A percentile compares a stretch with the other conserved stretches of the same genome.
Evolutionary conservation across 2,113 vertebrate genomes (phyloP).

Genomic region (Poecile atricapillus): DNA sequence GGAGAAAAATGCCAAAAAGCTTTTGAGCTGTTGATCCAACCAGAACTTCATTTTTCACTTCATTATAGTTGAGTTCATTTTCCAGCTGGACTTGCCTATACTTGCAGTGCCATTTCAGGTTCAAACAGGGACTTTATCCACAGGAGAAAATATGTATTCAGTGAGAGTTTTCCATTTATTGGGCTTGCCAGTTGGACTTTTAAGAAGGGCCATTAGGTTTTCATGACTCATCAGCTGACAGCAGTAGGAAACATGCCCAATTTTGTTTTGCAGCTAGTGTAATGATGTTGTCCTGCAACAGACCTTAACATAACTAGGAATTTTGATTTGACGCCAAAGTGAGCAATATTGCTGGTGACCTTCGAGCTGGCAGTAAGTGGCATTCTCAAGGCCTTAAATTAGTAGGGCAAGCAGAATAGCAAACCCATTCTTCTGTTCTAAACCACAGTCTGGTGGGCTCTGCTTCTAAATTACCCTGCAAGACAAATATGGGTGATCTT

Average conservation of each 20-base stretch:
- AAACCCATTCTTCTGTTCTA: conserved; percentile 40
- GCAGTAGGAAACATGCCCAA: conserved; percentile 3
- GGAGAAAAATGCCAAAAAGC: conserved; percentile 6
- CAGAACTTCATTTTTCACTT: neutral
- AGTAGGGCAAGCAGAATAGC: conserved; percentile 55
- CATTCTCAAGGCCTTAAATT: conserved; percentile 66
- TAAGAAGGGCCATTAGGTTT: conserved; percentile 33
- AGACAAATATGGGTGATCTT: conserved; percentile 11
- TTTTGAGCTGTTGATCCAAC: neutral
- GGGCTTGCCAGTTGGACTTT: neutral
- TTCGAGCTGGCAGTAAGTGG: conserved; percentile 62
- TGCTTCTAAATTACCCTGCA: conserved; percentile 7
- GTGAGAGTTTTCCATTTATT: neutral
- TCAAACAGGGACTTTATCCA: neutral
- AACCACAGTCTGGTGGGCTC: conserved; percentile 5
- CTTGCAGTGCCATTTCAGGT: neutral
- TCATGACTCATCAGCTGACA: conserved; percentile 40
- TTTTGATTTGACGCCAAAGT: conserved; percentile 58
- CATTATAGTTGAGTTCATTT: neutral
- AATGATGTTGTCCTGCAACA: conserved; percentile 46
- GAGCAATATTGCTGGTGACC: conserved; percentile 62
- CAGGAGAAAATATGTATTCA: neutral
- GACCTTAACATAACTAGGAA: conserved; percentile 51
- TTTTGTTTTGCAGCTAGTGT: conserved; percentile 60
- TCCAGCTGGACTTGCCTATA: neutral